These are phyloP conservation scores for Lasioglossum zephyrum DNA, from an alignment of 2,888 invertebrate genomes.

Conservation along the genomic window DNA sequence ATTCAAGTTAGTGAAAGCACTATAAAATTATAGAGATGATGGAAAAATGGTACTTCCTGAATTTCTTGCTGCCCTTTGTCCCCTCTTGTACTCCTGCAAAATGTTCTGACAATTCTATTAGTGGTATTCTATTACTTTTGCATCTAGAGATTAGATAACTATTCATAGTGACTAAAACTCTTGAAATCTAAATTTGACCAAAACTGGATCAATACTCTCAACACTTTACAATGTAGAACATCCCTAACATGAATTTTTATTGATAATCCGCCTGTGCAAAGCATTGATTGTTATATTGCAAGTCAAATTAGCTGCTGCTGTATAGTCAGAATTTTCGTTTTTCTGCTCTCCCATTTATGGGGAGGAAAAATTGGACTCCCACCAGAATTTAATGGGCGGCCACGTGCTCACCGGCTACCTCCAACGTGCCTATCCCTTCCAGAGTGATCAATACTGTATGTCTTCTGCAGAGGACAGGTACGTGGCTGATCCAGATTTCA, in stretches of 20 bases:
- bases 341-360: slow-evolving; percentile 1
- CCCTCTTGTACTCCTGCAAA: background rate
- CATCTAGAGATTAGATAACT: background rate
- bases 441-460: slow-evolving; percentile 78
- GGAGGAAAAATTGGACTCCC: slow-evolving; percentile 37
- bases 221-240: background rate
- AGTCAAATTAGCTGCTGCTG: background rate
- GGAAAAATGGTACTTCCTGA: too few species aligned
- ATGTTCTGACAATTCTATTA: background rate
- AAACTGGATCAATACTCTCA: slow-evolving; percentile 40
- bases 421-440: slow-evolving; percentile 69
- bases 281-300: background rate
- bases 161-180: background rate
- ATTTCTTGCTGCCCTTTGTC: background rate
- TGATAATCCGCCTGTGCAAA: background rate
- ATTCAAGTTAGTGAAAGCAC: too few species aligned
- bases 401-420: slow-evolving; percentile 64
- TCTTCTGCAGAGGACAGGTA: slow-evolving; percentile 75
- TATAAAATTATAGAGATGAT: too few species aligned
- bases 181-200: background rate
- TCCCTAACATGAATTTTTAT: background rate
- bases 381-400: slow-evolving; percentile 35
- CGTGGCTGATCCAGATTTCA: slow-evolving; percentile 70
- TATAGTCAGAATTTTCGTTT: background rate
- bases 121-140: background rate